Evolutionary conservation across 2,888 invertebrate species (phyloP), one percentile per base, ranked within the genome.

Genomic region (Drosophila picticornis): DNA sequence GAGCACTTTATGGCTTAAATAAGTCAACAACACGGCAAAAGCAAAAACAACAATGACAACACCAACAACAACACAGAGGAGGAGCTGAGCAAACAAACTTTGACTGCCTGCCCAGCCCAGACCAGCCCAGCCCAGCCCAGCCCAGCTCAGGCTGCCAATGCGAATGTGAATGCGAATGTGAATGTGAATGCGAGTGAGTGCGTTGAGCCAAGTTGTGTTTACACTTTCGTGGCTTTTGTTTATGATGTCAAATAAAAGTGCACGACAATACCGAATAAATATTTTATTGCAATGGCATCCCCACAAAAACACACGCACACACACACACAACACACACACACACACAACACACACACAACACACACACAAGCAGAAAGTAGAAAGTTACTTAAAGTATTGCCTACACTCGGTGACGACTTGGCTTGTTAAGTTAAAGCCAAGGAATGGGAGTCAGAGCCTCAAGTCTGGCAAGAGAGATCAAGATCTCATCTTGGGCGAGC

Each of bases 201-300:
- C 57, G 76, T 73, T 89, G 87, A 78, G 70, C 69, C 68, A 84
- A 89, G 80, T 90, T 86, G 82, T 86, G 91, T 86, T 88, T 90
- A 91, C 91, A 91, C 91, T 87, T 87, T 91, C 90, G 91, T 90
- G 91, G 87, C 90, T 91, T 84, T 87, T 87, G 91, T 87, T 87
- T 87, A 87, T 87, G 89, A 87, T 88, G 87, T 87, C 87, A 87
- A 88, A 91, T 91, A 88, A 88, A 91, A 91, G 87, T 90, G 91
- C 90, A 85, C 91, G 86, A 90, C 91, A 87, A 91, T 88, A 90
- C 88, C 86, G 73, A 91, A 87, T 87, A 91, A 91, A 91, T 87
- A 91, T 91, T 87, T 87, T 91, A 87, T 87, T 91, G 85, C 90
- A 75, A 84, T 84, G 87, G 67, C 69, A 84, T 67, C 69, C 83